Percentiles rank a stretch among this genome's conserved stretches.
phyloP scores from a whole-genome alignment of 2,113 vertebrate species.

The Oryzias woworae region DNA sequence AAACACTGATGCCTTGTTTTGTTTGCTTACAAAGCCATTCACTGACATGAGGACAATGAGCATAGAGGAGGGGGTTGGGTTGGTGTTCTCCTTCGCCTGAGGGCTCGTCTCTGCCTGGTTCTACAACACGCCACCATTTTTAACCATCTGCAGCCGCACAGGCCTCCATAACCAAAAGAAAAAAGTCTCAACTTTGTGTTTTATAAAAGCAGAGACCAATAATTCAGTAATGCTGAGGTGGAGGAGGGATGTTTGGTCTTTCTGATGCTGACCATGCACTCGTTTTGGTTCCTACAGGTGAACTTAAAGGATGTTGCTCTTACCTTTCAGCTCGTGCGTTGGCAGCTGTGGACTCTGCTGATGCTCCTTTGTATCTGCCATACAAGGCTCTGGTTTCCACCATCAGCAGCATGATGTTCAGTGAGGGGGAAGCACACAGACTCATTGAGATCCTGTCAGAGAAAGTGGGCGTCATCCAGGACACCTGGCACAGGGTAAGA shows the following conservation, averaged over 20 bases:
- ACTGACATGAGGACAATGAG: constrained; percentile 68
- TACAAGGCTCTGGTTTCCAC: constrained; percentile 88
- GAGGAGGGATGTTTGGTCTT: too few species aligned
- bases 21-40: constrained; percentile 70
- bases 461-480: constrained; percentile 85
- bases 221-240: too few species aligned
- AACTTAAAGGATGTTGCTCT: neutral
- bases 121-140: constrained; percentile 53
- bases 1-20: constrained; percentile 71
- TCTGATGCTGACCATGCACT: too few species aligned
- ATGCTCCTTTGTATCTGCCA: constrained; percentile 83
- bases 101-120: constrained; percentile 70
- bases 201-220: constrained; percentile 3
- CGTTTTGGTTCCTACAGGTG: too few species aligned
- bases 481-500: constrained; percentile 90
- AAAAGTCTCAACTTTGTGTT: constrained; percentile 21
- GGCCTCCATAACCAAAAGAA: constrained; percentile 11
- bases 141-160: constrained; percentile 22
- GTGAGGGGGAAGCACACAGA: constrained; percentile 85
- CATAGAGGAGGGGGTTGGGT: constrained; percentile 25
- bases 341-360: constrained; percentile 60
- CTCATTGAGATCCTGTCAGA: constrained; percentile 92
- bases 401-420: constrained; percentile 88
- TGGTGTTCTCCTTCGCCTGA: constrained; percentile 44
- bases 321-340: constrained; percentile 30